Evolutionary conservation across 2,888 invertebrate species (phyloP), one percentile per base, ranked within the genome.

Genomic region (Agrochola lychnidis): DNA sequence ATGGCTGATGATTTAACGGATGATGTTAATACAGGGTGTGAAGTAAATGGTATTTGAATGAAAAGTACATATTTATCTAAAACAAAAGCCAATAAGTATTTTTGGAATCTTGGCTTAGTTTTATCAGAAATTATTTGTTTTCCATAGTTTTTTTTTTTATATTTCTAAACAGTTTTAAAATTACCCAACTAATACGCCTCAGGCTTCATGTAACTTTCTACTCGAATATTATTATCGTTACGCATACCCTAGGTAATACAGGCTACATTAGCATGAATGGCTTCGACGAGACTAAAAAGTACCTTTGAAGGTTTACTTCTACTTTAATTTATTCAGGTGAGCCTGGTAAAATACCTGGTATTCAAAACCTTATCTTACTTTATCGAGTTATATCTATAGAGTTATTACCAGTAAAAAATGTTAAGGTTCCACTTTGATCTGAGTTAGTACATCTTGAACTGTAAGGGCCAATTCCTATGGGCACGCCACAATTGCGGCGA

Each of bases 361-460:
- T 68, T 64, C 51, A 53, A 48, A 42, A 57, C 45, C 22, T n/a
- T 57, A 36, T 4, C 36, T 36, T 36, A 36, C 36, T 4, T 36
- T 36, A 36, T 36, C 36, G 36, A 36, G 36, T 36, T 36, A 57
- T 62, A 73, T 42, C 51, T 45, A 16, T 30, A 14, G 40, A 77
- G 36, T 16, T 36, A 36, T 61, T 61, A 45, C 40, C 7, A 10
- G 57, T 53, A 22, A 53, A 36, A 51, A 30, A 62, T 59, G 5
- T 14, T 22, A 9, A 64, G 6, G 48, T 42, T 57, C 12, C 9
- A 22, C 62, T 79, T 81, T 67, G 79, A 79, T 79, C 40, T 51
- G 25, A 51, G n/a, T n/a, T 53, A 72, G 66, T 59, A 79, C 12
- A 70, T 79, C 40, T 79, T 66, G 51, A 71, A 53, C 1, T 66